Percentiles rank a stretch among this genome's conserved stretches.
Conservation (phyloP, 2,888 invertebrate genomes). For the Sthenelais limicola region DNA sequence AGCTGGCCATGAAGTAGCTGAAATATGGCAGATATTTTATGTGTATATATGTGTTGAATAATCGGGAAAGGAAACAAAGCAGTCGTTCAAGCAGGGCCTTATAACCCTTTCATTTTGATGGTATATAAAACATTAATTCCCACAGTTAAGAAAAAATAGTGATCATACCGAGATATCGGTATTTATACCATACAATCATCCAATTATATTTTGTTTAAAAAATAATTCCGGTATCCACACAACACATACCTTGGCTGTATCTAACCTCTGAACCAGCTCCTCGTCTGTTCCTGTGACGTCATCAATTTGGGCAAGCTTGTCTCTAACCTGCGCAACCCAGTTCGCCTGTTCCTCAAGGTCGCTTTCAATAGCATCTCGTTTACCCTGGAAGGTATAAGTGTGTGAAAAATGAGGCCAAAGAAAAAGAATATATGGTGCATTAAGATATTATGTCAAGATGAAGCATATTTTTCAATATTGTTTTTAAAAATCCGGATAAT, state of each 20-base stretch:
- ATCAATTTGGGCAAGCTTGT: slow-evolving; percentile 63
- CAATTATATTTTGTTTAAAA: too few species aligned
- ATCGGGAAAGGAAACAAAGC: too few species aligned
- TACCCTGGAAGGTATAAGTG: not conserved
- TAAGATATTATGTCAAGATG: not conserved
- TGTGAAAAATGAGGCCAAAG: not conserved
- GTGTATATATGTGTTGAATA: too few species aligned
- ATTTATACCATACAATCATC: too few species aligned
- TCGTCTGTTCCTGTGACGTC: slow-evolving; percentile 82
- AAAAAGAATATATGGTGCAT: not conserved
- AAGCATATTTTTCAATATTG: not conserved
- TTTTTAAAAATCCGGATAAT: not conserved
- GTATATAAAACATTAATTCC: too few species aligned
- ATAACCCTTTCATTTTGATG: too few species aligned
- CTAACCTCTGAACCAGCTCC: slow-evolving; percentile 85
- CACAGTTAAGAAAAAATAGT: too few species aligned
- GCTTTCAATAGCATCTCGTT: slow-evolving; percentile 6
- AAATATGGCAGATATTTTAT: slow-evolving; percentile 21
- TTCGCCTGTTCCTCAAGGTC: slow-evolving; percentile 30
- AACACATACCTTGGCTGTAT: slow-evolving; percentile 80
- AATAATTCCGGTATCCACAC: too few species aligned
- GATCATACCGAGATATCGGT: too few species aligned
- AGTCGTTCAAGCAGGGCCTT: too few species aligned
- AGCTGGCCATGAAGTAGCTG: slow-evolving; percentile 79
- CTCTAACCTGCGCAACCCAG: slow-evolving; percentile 62